Conservation (phyloP, 2,888 invertebrate species). For the Melanotus villosus region DNA sequence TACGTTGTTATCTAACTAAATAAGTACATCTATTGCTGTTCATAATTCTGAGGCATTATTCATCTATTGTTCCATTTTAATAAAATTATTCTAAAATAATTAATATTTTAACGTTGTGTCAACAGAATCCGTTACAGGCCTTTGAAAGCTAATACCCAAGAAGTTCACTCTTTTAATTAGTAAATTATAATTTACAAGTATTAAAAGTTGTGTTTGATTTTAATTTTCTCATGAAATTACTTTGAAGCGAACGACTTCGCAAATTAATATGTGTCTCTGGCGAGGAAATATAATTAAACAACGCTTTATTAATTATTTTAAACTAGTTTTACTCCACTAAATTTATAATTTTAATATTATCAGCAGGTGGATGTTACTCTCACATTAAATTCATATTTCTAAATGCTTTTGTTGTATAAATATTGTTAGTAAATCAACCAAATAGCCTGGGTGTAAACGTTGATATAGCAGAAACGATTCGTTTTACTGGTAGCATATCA, state of each 20-base stretch:
- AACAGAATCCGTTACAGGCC: not conserved
- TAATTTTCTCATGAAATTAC: not conserved
- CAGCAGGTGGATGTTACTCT: not conserved
- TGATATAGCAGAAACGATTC: too few relatives aligned
- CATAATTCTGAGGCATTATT: too few relatives aligned
- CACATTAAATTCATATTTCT: not conserved
- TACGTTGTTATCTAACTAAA: too few relatives aligned
- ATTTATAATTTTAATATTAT: not conserved
- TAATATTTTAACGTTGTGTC: too few relatives aligned
- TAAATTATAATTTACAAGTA: constrained; percentile 13
- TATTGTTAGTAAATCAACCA: too few relatives aligned
- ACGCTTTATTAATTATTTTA: not conserved
- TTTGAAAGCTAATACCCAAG: not conserved
- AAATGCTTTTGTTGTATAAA: too few relatives aligned
- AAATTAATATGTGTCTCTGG: constrained; percentile 14
- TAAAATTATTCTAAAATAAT: too few relatives aligned
- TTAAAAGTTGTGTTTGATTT: constrained; percentile 11
- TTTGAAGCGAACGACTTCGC: not conserved
- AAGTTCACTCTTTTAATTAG: constrained; percentile 1
- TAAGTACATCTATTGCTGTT: too few relatives aligned
- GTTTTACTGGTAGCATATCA: too few relatives aligned
- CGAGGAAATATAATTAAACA: not conserved
- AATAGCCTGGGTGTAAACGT: too few relatives aligned
- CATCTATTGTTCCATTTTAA: too few relatives aligned
- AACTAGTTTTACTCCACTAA: not conserved